Percentiles rank a stretch among this genome's conserved stretches.
These are phyloP conservation scores for Chlamydotis undulata DNA, from an alignment of 2,113 vertebrate genomes.

Conservation along the genomic window DNA sequence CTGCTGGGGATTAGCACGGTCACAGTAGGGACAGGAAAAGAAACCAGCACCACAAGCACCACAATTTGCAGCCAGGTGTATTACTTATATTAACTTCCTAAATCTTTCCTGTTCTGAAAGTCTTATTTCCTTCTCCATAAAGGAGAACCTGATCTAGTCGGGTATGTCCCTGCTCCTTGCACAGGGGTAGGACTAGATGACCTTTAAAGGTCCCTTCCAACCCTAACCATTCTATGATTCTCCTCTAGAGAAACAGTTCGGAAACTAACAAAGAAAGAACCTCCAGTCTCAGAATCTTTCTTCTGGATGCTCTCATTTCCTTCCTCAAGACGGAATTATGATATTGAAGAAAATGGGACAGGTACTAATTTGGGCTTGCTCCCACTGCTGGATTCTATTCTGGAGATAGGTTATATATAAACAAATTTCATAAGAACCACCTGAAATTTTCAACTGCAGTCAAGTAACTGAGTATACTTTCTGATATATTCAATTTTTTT, in stretches of 20 bases:
- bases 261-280: neutral
- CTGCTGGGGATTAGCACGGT: neutral
- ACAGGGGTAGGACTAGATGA: too few species aligned
- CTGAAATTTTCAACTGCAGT: neutral
- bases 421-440: neutral
- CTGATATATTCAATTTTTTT: neutral
- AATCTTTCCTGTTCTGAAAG: neutral
- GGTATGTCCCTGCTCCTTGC: too few species aligned
- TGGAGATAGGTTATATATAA: neutral
- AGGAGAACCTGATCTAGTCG: neutral
- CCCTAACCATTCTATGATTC: neutral
- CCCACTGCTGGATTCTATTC: constrained; percentile 22
- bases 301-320: constrained; percentile 16
- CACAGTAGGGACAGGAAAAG: neutral
- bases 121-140: neutral
- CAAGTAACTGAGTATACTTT: neutral
- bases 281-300: neutral
- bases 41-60: neutral
- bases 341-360: constrained; percentile 48
- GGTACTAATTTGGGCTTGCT: constrained; percentile 48
- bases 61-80: neutral
- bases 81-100: neutral
- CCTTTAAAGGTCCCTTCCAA: too few species aligned
- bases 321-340: neutral
- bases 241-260: neutral